These are phyloP conservation scores for Halichondria panicea DNA, from an alignment of 37 sponge, comb jelly and placozoan genomes.

Conservation along the genomic window DNA sequence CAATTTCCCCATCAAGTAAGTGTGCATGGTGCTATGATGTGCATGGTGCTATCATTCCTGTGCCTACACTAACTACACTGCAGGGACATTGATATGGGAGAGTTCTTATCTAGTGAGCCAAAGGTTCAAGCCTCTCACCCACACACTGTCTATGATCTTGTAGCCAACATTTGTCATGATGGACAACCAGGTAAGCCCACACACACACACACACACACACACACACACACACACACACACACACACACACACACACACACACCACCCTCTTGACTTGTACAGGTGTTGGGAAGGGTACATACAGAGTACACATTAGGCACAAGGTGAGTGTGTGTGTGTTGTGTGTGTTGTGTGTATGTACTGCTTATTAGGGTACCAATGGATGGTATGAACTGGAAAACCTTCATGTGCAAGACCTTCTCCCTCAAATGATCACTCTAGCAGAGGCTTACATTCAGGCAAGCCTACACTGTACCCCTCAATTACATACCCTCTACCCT, in stretches of 20 bases:
- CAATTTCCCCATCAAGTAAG: conserved; percentile 95
- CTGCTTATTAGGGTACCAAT: conserved; percentile 71
- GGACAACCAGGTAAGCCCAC: conserved; percentile 73
- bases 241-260: background rate
- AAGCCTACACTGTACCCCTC: no score
- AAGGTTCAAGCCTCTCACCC: conserved; percentile 73
- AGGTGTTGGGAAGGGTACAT: conserved; percentile 86
- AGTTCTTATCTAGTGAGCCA: conserved; percentile 85
- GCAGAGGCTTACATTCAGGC: conserved; percentile 98
- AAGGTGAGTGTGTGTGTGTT: conserved; percentile 43
- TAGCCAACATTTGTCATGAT: conserved; percentile 97
- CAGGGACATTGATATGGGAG: conserved; percentile 95
- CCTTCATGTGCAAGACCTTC: conserved; percentile 93
- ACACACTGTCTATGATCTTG: conserved; percentile 87
- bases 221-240: no score
- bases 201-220: no score
- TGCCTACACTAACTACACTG: background rate
- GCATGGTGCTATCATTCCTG: conserved; percentile 1
- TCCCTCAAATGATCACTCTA: conserved; percentile 97
- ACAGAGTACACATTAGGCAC: conserved; percentile 82
- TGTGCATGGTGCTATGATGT: background rate
- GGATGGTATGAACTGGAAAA: conserved; percentile 99
- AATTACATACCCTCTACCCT: no score
- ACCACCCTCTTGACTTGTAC: background rate
- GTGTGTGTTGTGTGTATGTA: background rate